Percentiles rank a stretch among this genome's conserved stretches.
phyloP scores from a whole-genome alignment of 2,113 vertebrate species.

The Podarcis muralis region DNA sequence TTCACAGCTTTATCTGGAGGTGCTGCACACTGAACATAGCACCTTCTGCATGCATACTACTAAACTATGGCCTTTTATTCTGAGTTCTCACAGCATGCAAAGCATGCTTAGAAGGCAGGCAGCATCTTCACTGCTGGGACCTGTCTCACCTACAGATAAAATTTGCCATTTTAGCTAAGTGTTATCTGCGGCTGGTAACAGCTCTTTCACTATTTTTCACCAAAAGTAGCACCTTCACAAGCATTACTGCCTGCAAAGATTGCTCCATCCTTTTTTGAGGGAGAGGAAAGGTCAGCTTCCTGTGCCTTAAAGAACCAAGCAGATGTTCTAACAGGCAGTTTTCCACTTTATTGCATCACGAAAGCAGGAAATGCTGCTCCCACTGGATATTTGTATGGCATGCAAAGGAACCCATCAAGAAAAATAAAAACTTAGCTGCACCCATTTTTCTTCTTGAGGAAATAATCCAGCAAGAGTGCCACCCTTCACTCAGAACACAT shows the following conservation, averaged over 20 bases:
- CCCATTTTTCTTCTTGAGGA: not conserved
- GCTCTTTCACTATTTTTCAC: too few species aligned
- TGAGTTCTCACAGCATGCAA: too few species aligned
- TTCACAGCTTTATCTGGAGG: too few species aligned
- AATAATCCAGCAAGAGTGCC: not conserved
- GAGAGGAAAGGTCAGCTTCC: not conserved
- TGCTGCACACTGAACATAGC: too few species aligned
- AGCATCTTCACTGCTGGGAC: not conserved
- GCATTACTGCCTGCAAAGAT: not conserved
- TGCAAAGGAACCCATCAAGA: not conserved
- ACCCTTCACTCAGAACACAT: too few species aligned
- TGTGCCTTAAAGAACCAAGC: not conserved
- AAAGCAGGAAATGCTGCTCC: not conserved
- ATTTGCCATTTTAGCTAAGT: not conserved
- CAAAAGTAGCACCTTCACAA: not conserved
- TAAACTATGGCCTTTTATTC: too few species aligned
- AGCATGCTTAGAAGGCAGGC: not conserved
- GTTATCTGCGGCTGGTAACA: not conserved
- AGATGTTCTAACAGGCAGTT: not conserved
- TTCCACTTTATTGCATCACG: too few species aligned
- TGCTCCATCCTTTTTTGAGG: not conserved
- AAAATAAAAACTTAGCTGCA: not conserved
- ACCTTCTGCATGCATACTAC: too few species aligned
- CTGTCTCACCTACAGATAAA: not conserved
- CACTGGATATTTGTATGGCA: not conserved